Conservation (phyloP, 1,140 invertebrate genomes). For the Dreissena polymorpha region DNA sequence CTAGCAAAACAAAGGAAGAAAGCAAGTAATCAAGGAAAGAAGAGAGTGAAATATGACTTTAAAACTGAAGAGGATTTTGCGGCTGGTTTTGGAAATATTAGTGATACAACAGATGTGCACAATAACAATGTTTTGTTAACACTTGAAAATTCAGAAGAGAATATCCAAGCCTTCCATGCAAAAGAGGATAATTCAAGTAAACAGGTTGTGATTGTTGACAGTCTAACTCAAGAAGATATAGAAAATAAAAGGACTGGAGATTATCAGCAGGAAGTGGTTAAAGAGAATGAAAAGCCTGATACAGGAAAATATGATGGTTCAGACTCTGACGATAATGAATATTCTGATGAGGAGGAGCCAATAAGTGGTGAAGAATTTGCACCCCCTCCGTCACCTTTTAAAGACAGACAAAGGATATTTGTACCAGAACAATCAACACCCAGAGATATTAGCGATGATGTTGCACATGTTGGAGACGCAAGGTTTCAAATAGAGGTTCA, state of each 20-base stretch:
- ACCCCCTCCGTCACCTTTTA: constrained; percentile 36
- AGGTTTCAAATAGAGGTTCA: background rate
- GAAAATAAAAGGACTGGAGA: no score
- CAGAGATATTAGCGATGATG: background rate
- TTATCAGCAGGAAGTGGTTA: no score
- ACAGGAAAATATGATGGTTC: no score
- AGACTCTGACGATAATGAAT: constrained; percentile 1
- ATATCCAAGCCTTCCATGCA: no score
- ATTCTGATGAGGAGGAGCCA: constrained; percentile 5
- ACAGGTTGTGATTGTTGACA: no score
- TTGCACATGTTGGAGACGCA: background rate
- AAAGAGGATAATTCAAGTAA: no score
- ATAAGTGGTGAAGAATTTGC: background rate
- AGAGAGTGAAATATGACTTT: constrained; percentile 4
- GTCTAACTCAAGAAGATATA: no score
- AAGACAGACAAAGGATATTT: background rate
- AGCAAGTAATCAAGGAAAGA: constrained; percentile 34
- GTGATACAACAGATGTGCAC: background rate
- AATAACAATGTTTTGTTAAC: background rate
- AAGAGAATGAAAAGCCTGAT: no score
- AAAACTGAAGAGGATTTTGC: background rate
- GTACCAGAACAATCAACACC: background rate
- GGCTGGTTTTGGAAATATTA: background rate
- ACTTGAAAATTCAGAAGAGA: no score
- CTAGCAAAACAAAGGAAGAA: constrained; percentile 23